phyloP scores from a whole-genome alignment of 1,140 invertebrate genomes.

The Psilanteris sp. region DNA sequence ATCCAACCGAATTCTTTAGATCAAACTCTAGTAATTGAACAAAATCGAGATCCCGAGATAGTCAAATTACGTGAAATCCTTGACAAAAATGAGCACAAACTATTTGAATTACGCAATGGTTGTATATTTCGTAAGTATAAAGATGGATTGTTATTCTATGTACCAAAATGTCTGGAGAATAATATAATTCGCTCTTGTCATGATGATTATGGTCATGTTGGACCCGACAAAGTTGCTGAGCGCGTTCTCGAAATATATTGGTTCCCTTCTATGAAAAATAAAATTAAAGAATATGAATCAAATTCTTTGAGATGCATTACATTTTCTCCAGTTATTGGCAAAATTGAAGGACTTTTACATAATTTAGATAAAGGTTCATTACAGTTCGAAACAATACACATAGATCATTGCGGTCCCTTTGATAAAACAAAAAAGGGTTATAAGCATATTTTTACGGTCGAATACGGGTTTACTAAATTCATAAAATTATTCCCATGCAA shows the following conservation, averaged over 20 bases:
- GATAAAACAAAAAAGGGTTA: constrained; percentile 16
- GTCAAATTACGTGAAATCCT: not conserved
- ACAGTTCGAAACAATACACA: constrained; percentile 62
- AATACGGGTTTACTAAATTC: constrained; percentile 50
- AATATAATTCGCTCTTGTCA: not conserved
- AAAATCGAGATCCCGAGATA: not conserved
- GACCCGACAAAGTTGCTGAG: not conserved
- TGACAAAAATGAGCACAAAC: not conserved
- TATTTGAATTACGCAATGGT: no score
- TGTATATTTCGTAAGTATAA: no score
- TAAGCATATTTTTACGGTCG: constrained; percentile 45
- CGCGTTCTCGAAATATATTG: not conserved
- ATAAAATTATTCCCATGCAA: constrained; percentile 3
- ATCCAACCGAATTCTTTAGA: not conserved
- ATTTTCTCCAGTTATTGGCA: constrained; percentile 43
- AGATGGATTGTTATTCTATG: not conserved
- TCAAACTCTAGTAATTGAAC: not conserved
- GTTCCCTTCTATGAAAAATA: not conserved
- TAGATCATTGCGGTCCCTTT: constrained; percentile 59
- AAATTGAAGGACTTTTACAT: constrained; percentile 62
- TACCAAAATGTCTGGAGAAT: not conserved
- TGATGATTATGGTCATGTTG: not conserved
- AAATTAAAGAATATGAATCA: not conserved
- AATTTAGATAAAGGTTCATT: constrained; percentile 58
- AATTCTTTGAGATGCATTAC: constrained; percentile 65